Conservation (phyloP, 2,888 invertebrate genomes). For the Taphrorychus bicolor region DNA sequence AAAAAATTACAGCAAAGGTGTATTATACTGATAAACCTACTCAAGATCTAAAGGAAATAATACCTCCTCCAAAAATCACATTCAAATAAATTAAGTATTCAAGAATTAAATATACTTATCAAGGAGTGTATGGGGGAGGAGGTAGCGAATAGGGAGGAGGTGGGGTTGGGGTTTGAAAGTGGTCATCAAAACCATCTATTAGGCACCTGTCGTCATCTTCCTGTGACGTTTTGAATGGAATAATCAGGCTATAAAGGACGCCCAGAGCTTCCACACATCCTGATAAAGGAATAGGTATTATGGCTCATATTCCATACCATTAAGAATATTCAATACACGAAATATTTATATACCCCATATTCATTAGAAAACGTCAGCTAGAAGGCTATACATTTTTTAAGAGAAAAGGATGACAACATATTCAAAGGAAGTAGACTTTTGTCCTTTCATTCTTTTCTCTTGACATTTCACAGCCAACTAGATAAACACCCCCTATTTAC, state of each 20-base stretch:
- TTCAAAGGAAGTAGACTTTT: too few relatives aligned
- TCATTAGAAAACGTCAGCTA: neutral
- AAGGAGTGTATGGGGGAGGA: constrained; percentile 68
- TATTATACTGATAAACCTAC: too few relatives aligned
- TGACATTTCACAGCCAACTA: too few relatives aligned
- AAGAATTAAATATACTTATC: constrained; percentile 42
- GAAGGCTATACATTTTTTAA: neutral
- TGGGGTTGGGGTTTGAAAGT: constrained; percentile 67
- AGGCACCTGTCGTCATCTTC: constrained; percentile 63
- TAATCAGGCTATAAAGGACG: constrained; percentile 73
- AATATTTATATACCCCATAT: too few relatives aligned
- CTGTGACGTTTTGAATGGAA: constrained; percentile 63
- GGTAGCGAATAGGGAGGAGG: constrained; percentile 63
- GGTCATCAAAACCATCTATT: constrained; percentile 69
- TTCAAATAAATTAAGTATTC: too few relatives aligned
- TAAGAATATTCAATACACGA: neutral
- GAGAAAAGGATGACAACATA: too few relatives aligned
- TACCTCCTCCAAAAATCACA: too few relatives aligned
- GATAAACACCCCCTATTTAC: neutral
- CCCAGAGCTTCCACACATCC: constrained; percentile 73
- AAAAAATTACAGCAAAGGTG: too few relatives aligned
- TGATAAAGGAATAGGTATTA: constrained; percentile 52
- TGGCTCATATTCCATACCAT: too few relatives aligned
- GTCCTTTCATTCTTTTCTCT: too few relatives aligned
- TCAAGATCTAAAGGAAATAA: too few relatives aligned